Evolutionary conservation across 2,888 invertebrate species (phyloP).

Genomic region (Chrysolina americana): DNA sequence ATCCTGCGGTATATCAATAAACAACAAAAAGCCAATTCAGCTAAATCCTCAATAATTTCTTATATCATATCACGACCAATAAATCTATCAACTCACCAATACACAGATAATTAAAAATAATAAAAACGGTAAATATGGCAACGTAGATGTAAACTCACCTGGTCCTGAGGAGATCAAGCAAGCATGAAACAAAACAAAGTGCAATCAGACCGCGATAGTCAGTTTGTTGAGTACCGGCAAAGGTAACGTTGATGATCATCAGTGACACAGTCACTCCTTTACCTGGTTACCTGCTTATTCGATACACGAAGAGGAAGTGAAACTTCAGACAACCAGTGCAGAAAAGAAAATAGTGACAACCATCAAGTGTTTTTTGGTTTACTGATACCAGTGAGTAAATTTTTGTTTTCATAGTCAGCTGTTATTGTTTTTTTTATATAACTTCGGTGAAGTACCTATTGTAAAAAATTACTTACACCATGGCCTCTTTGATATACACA

Average conservation of each 20-base stretch:
- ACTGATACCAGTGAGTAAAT: slow-evolving; percentile 33
- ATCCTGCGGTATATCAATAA: slow-evolving; percentile 16
- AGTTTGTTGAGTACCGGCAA: slow-evolving; percentile 56
- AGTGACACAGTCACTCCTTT: slow-evolving; percentile 45
- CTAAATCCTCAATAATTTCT: slow-evolving; percentile 4
- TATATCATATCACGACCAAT: slow-evolving; percentile 16
- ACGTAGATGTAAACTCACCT: slow-evolving; percentile 59
- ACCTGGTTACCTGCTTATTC: slow-evolving; percentile 44
- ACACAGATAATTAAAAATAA: slow-evolving; percentile 40
- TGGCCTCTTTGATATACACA: no score
- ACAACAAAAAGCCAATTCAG: slow-evolving; percentile 8
- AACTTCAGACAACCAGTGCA: slow-evolving; percentile 32
- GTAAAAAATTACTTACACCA: no score
- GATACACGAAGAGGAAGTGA: slow-evolving; percentile 38
- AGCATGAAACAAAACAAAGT: slow-evolving; percentile 68
- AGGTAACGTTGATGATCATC: slow-evolving; percentile 44
- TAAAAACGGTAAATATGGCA: slow-evolving; percentile 55
- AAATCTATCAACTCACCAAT: slow-evolving; percentile 35
- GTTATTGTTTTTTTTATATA: neutral
- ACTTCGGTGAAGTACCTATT: no score
- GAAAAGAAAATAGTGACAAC: neutral
- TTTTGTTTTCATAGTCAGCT: slow-evolving; percentile 28
- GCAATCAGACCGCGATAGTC: slow-evolving; percentile 67
- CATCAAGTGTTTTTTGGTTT: slow-evolving; percentile 8
- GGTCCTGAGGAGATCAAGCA: slow-evolving; percentile 62